Evolutionary conservation across 1,140 invertebrate species (phyloP), one percentile per base, ranked within the genome.

Genomic region (Pseudobourletiella spinata): DNA sequence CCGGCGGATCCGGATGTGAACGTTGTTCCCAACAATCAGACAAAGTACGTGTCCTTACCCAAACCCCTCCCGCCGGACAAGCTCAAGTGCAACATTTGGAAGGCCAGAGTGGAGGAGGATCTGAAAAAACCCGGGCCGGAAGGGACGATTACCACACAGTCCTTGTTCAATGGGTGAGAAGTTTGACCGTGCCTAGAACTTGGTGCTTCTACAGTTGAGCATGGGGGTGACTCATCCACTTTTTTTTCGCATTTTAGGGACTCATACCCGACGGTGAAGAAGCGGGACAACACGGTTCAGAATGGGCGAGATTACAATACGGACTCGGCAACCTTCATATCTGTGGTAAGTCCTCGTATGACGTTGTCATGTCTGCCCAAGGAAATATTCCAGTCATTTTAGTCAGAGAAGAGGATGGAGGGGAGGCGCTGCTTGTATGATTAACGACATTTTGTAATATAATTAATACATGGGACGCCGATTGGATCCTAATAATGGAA

Each of bases 31-130:
- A 80, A 81, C 68, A 81, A 81, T 61, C 78, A 80, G 66, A 71
- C 72, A 67, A 78, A 62, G 74, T 77, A 66, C 72, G 73, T 66
- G 70, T 70, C 55, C 63, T 72, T 51, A 71, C 73, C 81, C 26
- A 82, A 83, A 68, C 83, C 83, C 14, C 79, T 94, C 32, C 89
- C 89, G 32, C 86, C 88, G 1, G 89, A 91, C 62, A 87, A 92
- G 71, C 82, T 95, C 48, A 95, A 95, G 77, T 95, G 91, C 76
- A 96, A 95, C 78, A 95, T 95, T 73, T 76, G 94, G 30, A 95
- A 95, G 81, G 90, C 72, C 8, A 73, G 72, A 57, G 64, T 68
- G 11, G 72, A 74, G 71, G 82, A 83, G 69, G 81, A 82, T 72
- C 64, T 81, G 55, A 78, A 76, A 24, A 77, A 78, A 63, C 76